These are phyloP conservation scores for Chionomys nivalis DNA, from an alignment of 2,113 vertebrate species.

Conservation along the genomic window DNA sequence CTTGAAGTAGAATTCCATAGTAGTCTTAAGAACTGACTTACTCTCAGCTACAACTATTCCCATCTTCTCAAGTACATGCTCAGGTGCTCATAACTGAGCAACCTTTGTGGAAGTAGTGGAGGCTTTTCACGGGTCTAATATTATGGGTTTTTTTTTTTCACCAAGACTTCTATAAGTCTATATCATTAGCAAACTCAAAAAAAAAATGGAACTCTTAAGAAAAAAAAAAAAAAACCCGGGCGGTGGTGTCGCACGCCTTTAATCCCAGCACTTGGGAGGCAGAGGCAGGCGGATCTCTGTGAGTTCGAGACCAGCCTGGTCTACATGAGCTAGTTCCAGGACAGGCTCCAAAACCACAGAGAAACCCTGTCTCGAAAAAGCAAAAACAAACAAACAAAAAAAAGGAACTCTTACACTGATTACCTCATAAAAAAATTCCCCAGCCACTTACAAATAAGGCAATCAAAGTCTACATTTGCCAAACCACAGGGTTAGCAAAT, in stretches of 20 bases:
- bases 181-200: not conserved
- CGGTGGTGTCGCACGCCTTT: too few species aligned
- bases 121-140: not conserved
- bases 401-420: not conserved
- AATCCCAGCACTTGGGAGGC: too few species aligned
- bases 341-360: too few species aligned
- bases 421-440: not conserved
- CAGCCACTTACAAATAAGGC: not conserved
- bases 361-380: too few species aligned
- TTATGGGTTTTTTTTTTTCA: not conserved
- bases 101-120: too few species aligned
- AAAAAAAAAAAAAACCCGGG: too few species aligned
- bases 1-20: not conserved
- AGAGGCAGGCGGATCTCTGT: too few species aligned
- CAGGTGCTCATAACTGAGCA: not conserved
- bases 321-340: too few species aligned
- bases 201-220: not conserved
- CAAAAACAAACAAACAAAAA: too few species aligned
- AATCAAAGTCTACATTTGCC: not conserved
- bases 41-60: accelerated
- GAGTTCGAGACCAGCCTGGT: too few species aligned
- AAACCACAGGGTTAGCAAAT: not conserved
- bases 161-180: not conserved
- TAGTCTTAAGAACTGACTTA: not conserved
- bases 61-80: not conserved